Conservation (phyloP, 2,888 invertebrate genomes). For the Chrysomela aeneicollis region DNA sequence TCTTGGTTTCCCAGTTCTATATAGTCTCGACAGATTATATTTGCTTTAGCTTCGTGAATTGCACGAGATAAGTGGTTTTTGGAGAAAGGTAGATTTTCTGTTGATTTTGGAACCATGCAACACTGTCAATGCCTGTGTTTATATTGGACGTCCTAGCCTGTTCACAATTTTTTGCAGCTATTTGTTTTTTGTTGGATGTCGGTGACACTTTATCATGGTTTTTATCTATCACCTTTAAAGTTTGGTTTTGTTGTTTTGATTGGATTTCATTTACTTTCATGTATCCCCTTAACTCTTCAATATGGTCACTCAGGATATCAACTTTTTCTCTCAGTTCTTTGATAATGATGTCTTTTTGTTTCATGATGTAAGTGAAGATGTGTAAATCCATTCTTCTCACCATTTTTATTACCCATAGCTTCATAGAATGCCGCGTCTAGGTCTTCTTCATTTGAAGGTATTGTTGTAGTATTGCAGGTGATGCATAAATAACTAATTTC, state of each 20-base stretch:
- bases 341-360: conserved; percentile 1
- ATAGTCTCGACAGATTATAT: background rate
- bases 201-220: background rate
- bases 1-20: background rate
- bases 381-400: conserved; percentile 1
- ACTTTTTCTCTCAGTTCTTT: background rate
- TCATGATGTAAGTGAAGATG: conserved; percentile 5
- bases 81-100: background rate
- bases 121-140: background rate
- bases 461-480: too few relatives aligned
- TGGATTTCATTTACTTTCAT: background rate
- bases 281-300: background rate
- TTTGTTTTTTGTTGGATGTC: background rate
- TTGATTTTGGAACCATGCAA: background rate
- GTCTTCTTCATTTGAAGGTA: too few relatives aligned
- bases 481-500: too few relatives aligned
- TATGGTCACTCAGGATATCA: background rate
- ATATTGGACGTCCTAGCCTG: background rate
- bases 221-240: background rate
- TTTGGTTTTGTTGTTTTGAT: background rate
- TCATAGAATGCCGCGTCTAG: too few relatives aligned
- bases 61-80: background rate
- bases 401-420: background rate
- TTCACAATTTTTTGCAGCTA: background rate
- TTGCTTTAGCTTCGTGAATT: background rate